Conservation (phyloP, 2,113 vertebrate species). For the Ailuropoda melanoleuca region DNA sequence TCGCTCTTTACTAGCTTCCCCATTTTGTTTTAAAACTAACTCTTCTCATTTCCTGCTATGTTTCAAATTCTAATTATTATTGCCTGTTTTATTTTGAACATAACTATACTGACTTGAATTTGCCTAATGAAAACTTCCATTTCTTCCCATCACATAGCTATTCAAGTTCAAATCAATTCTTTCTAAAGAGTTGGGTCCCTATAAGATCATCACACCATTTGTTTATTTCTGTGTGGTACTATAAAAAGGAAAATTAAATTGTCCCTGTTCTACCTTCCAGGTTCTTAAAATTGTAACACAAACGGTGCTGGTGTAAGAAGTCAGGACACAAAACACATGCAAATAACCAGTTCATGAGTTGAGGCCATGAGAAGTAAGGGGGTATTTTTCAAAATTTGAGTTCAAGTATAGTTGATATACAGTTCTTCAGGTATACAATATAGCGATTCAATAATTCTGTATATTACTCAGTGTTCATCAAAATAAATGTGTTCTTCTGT, state of each 20-base stretch:
- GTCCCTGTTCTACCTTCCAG: background rate
- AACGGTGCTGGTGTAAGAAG: background rate
- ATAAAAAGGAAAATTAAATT: slow-evolving; percentile 44
- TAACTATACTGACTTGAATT: slow-evolving; percentile 16
- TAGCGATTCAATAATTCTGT: background rate
- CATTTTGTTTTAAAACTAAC: slow-evolving; percentile 15
- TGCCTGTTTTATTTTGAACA: background rate
- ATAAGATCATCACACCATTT: slow-evolving; percentile 35
- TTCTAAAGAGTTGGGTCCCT: background rate
- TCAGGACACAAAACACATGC: slow-evolving; percentile 2
- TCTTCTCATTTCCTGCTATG: background rate
- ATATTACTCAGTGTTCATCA: background rate
- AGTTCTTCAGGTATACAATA: background rate
- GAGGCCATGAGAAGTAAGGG: background rate
- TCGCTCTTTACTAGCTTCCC: background rate
- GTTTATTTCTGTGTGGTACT: background rate
- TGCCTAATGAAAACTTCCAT: slow-evolving; percentile 3
- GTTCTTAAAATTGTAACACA: slow-evolving; percentile 5
- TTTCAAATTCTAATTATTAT: slow-evolving; percentile 43
- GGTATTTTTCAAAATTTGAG: background rate
- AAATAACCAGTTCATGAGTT: background rate
- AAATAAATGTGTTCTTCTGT: background rate
- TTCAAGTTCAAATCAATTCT: slow-evolving; percentile 41
- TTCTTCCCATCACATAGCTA: background rate
- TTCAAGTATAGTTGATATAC: background rate